These are phyloP conservation scores for Malurus cyaneus DNA, from an alignment of 2,113 vertebrate genomes.

Conservation along the genomic window DNA sequence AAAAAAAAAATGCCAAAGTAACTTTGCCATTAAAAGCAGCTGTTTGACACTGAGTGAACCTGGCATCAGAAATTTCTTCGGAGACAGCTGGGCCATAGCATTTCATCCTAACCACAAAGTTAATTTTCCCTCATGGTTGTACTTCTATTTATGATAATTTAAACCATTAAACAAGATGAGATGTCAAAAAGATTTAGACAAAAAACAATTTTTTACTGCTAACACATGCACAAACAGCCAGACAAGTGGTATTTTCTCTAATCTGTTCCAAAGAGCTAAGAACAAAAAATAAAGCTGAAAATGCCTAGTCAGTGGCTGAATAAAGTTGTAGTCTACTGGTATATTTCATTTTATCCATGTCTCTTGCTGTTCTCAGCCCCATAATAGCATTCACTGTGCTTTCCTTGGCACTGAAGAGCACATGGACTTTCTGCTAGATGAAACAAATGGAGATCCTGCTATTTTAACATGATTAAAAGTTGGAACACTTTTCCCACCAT, in stretches of 20 bases:
- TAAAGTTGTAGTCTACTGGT: not conserved
- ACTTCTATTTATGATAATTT: not conserved
- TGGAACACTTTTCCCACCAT: not conserved
- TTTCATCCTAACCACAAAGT: not conserved
- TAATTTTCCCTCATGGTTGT: not conserved
- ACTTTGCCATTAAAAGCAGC: not conserved
- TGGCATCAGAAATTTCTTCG: not conserved
- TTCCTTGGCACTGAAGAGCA: not conserved
- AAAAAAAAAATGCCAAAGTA: not conserved
- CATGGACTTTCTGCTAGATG: not conserved
- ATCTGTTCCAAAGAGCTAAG: not conserved
- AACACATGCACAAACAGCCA: not conserved
- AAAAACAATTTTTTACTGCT: not conserved
- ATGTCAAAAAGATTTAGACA: not conserved
- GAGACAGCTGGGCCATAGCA: not conserved
- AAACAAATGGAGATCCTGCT: not conserved
- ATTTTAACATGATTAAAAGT: not conserved
- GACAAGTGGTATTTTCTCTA: not conserved
- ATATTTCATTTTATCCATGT: not conserved
- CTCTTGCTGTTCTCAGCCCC: not conserved
- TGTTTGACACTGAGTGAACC: not conserved
- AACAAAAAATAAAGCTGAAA: constrained; percentile 7
- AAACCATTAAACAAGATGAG: not conserved
- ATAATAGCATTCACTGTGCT: not conserved
- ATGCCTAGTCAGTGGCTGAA: not conserved